Conservation (phyloP, 1,140 invertebrate genomes). For the Leptinotarsa texana region DNA sequence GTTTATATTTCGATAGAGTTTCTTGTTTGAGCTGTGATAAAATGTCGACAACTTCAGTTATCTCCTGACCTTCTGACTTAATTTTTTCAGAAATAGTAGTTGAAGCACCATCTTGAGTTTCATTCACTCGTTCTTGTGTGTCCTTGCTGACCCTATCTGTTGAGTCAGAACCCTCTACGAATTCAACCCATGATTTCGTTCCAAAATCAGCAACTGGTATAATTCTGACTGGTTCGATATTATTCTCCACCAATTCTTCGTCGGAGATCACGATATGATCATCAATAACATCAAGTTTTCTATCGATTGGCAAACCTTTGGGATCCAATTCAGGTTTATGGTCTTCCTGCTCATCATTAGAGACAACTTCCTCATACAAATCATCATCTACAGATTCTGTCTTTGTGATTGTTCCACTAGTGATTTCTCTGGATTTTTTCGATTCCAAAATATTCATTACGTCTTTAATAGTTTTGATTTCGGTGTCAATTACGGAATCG, state of each 20-base stretch:
- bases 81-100: background rate
- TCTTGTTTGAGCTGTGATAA: conserved; percentile 22
- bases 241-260: conserved; percentile 30
- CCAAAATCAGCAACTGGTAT: background rate
- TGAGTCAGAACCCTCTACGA: background rate
- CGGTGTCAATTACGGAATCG: conserved; percentile 49
- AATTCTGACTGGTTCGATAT: conserved; percentile 31
- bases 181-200: conserved; percentile 37
- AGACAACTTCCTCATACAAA: conserved; percentile 17
- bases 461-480: conserved; percentile 49
- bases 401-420: background rate
- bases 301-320: conserved; percentile 9
- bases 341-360: background rate
- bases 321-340: background rate
- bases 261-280: conserved; percentile 34
- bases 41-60: background rate
- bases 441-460: conserved; percentile 45
- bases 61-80: background rate
- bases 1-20: conserved; percentile 26
- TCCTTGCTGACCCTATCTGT: background rate
- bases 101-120: background rate
- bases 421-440: conserved; percentile 24
- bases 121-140: background rate
- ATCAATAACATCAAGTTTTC: conserved; percentile 10
- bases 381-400: conserved; percentile 9